These are phyloP conservation scores for Luperina nickerlii DNA, from an alignment of 2,888 invertebrate species.

Conservation along the genomic window DNA sequence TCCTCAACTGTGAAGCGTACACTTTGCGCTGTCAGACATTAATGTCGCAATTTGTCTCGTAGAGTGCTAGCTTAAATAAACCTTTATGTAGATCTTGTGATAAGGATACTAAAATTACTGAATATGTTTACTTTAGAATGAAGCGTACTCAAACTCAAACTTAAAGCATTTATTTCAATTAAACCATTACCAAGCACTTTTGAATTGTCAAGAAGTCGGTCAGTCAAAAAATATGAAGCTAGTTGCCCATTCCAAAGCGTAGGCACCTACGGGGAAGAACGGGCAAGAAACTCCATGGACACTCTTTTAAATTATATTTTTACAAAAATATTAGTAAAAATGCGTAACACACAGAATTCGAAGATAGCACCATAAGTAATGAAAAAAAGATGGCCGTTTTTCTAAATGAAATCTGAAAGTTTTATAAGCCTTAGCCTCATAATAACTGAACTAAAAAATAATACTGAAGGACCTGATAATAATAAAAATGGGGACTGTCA, in stretches of 20 bases:
- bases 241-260: too few relatives aligned
- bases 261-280: too few relatives aligned
- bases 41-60: constrained; percentile 54
- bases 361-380: not conserved
- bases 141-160: not conserved
- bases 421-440: not conserved
- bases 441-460: not conserved
- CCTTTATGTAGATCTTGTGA: constrained; percentile 27
- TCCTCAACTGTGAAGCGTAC: constrained; percentile 56
- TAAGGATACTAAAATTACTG: constrained; percentile 13
- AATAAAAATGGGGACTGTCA: not conserved
- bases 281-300: too few relatives aligned
- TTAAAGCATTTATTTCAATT: too few relatives aligned
- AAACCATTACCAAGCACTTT: too few relatives aligned
- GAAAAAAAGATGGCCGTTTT: not conserved
- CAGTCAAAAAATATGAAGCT: too few relatives aligned
- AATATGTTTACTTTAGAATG: not conserved
- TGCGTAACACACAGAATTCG: not conserved
- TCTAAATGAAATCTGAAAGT: not conserved
- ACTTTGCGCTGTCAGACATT: constrained; percentile 43
- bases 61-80: constrained; percentile 41
- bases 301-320: too few relatives aligned
- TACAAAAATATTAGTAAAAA: too few relatives aligned
- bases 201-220: too few relatives aligned
- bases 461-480: not conserved